Evolutionary conservation across 2,797 vertebrate genomes (phyloP).

Genomic region (Eurystomus glaucurus): DNA sequence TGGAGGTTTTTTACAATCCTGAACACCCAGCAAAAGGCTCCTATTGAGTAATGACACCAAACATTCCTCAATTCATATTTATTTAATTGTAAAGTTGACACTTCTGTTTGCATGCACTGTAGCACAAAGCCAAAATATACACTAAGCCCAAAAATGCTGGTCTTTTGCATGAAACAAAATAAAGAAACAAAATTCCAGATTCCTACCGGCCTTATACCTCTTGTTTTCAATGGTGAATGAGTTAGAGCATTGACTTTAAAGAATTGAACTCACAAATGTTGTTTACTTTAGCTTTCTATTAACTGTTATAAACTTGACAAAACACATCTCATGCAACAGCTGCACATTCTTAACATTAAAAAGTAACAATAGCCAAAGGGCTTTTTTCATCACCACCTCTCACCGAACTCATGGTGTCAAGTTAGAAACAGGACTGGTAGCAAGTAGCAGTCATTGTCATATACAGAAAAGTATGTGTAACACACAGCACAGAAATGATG

Average conservation of each 20-base stretch:
- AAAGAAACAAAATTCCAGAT: not conserved
- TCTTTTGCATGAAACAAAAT: not conserved
- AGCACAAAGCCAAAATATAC: not conserved
- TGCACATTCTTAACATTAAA: not conserved
- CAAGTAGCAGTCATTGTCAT: not conserved
- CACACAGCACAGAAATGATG: not conserved
- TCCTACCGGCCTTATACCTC: not conserved
- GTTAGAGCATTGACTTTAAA: not conserved
- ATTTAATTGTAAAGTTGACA: constrained; percentile 46
- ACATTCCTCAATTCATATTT: constrained; percentile 35
- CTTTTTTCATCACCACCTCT: not conserved
- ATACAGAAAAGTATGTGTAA: not conserved
- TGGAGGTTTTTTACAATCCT: constrained; percentile 34
- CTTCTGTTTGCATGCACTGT: not conserved
- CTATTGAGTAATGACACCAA: constrained; percentile 33
- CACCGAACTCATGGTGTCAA: constrained; percentile 17
- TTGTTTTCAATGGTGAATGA: not conserved
- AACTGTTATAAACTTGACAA: not conserved
- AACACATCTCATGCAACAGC: not conserved
- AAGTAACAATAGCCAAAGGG: not conserved
- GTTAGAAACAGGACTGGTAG: not conserved
- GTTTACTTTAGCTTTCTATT: constrained; percentile 25
- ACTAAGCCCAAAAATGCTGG: not conserved
- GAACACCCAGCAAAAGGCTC: constrained; percentile 31
- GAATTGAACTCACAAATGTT: not conserved